Percentiles rank a stretch among this genome's conserved stretches.
Conservation (phyloP, 2,113 vertebrate genomes). For the Todiramphus saurophagus region DNA sequence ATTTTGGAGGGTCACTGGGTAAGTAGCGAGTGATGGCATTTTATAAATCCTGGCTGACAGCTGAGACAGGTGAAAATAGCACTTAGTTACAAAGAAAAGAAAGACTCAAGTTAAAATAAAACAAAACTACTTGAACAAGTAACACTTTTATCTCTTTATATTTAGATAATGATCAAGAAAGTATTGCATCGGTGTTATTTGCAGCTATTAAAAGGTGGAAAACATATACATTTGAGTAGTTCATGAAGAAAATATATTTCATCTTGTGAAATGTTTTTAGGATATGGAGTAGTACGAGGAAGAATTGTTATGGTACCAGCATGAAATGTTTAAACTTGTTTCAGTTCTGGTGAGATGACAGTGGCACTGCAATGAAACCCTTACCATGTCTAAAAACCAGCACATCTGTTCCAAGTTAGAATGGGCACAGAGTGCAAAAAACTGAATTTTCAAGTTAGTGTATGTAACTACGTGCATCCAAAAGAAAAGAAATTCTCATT, state of each 20-base stretch:
- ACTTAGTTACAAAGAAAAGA: neutral
- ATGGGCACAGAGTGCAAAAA: neutral
- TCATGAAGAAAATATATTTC: neutral
- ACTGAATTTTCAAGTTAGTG: neutral
- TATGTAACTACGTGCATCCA: neutral
- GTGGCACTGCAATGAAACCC: neutral
- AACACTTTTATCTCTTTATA: neutral
- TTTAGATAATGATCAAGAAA: neutral
- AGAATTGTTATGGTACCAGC: neutral
- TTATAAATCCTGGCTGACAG: neutral
- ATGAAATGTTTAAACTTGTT: neutral
- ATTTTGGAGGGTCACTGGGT: constrained; percentile 97
- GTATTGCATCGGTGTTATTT: neutral
- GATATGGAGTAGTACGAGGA: neutral
- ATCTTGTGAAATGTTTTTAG: neutral
- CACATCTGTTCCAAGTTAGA: neutral
- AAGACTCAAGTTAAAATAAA: neutral
- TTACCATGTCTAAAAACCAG: no score
- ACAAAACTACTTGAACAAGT: neutral
- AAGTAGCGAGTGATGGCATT: constrained; percentile 58
- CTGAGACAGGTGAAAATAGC: neutral
- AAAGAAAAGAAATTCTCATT: neutral
- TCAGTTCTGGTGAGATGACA: neutral
- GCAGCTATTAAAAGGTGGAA: neutral
- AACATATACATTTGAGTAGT: neutral